phyloP scores from a whole-genome alignment of 2,113 vertebrate species.

The Pontoporia blainvillei region DNA sequence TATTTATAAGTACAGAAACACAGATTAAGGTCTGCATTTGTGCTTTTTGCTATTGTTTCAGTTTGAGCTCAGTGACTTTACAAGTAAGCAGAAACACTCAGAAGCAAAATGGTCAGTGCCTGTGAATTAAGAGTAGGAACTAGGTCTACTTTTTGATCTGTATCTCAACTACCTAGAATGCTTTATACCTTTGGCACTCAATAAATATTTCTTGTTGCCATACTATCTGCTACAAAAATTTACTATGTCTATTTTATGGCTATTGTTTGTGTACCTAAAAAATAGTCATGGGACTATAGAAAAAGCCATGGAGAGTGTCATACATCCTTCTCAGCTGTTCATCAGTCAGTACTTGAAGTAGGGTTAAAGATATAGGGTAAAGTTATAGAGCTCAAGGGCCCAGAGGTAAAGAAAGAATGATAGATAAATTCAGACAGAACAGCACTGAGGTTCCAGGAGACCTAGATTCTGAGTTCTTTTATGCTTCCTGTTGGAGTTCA shows the following conservation, averaged over 20 bases:
- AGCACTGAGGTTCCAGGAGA: not conserved
- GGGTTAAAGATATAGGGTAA: slow-evolving; percentile 4
- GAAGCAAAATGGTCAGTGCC: not conserved
- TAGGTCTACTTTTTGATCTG: not conserved
- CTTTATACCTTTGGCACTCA: slow-evolving; percentile 49
- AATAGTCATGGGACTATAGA: slow-evolving; percentile 36
- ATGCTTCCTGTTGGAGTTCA: not conserved
- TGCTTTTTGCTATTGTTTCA: not conserved
- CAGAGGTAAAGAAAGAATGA: not conserved
- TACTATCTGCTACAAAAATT: slow-evolving; percentile 47
- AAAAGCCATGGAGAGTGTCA: not conserved
- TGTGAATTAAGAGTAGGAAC: slow-evolving; percentile 35
- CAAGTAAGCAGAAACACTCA: slow-evolving; percentile 17
- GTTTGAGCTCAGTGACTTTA: slow-evolving; percentile 20
- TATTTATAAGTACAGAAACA: not conserved
- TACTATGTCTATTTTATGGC: slow-evolving; percentile 51
- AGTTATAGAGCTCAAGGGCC: not conserved
- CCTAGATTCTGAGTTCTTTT: not conserved
- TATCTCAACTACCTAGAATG: slow-evolving; percentile 11
- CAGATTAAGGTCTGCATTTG: slow-evolving; percentile 6
- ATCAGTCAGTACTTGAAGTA: not conserved
- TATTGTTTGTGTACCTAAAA: slow-evolving; percentile 36
- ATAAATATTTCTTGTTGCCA: slow-evolving; percentile 55
- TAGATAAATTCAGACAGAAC: slow-evolving; percentile 20
- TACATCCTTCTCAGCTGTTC: not conserved